These are phyloP conservation scores for Microctenopoma stevenorrisi DNA, from an alignment of 2,797 vertebrate genomes.

Conservation along the genomic window DNA sequence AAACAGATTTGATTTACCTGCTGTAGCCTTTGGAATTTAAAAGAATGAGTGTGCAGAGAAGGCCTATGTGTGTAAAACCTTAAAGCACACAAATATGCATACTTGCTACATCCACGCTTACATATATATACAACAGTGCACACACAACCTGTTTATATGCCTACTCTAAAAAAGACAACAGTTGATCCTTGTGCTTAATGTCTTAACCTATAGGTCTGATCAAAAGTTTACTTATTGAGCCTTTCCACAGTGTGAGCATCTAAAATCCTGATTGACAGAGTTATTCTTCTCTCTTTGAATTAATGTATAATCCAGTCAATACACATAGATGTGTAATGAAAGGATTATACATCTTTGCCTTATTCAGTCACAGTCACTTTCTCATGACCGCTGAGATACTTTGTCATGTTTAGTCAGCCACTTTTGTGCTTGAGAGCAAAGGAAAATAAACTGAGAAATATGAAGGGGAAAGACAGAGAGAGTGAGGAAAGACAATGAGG, in stretches of 20 bases:
- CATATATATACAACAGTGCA: neutral
- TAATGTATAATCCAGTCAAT: too few species aligned
- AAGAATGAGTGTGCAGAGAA: neutral
- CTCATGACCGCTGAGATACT: neutral
- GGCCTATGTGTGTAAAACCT: neutral
- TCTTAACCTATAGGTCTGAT: too few species aligned
- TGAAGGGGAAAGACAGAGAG: neutral
- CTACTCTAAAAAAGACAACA: neutral
- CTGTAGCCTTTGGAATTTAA: neutral
- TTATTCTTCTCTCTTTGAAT: neutral
- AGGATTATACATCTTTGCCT: slow-evolving; percentile 4
- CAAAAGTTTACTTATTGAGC: neutral
- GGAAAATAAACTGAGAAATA: neutral
- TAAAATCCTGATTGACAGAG: neutral
- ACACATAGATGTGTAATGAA: too few species aligned
- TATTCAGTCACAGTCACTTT: neutral
- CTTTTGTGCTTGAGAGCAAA: neutral
- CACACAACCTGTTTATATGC: too few species aligned
- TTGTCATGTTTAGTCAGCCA: slow-evolving; percentile 5
- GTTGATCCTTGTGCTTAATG: neutral
- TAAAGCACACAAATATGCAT: neutral
- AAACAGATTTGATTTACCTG: neutral
- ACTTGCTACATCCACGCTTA: neutral
- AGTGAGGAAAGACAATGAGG: neutral
- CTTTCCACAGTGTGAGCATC: neutral